These are phyloP conservation scores for Ecliptopera silaceata DNA, from an alignment of 2,888 invertebrate genomes.

Conservation along the genomic window DNA sequence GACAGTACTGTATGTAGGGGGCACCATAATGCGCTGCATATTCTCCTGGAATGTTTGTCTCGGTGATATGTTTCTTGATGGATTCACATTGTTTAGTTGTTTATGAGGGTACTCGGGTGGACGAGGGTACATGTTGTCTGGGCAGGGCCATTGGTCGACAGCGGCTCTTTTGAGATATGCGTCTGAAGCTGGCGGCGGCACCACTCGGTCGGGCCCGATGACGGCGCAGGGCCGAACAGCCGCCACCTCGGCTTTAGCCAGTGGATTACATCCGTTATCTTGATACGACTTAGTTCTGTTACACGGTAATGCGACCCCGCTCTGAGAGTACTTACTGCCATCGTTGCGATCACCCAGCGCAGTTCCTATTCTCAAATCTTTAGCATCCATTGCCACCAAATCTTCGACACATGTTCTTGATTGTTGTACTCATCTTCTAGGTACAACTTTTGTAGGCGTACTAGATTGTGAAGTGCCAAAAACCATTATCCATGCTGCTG, in stretches of 20 bases:
- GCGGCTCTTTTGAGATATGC: conserved; percentile 61
- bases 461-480: conserved; percentile 38
- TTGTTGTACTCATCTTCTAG: conserved; percentile 61
- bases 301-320: conserved; percentile 55
- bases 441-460: conserved; percentile 31
- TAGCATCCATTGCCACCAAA: conserved; percentile 74
- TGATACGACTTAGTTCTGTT: conserved; percentile 69
- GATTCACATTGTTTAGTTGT: conserved; percentile 59
- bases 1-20: conserved; percentile 62
- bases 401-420: conserved; percentile 52
- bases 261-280: conserved; percentile 65
- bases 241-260: conserved; percentile 69
- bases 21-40: conserved; percentile 77
- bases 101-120: conserved; percentile 71
- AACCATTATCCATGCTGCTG: conserved; percentile 67
- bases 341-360: conserved; percentile 67
- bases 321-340: conserved; percentile 68
- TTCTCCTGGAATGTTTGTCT: conserved; percentile 82
- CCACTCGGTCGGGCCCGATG: conserved; percentile 75
- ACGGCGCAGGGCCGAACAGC: conserved; percentile 75
- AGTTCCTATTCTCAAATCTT: conserved; percentile 68
- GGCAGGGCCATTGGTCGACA: conserved; percentile 61
- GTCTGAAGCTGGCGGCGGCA: conserved; percentile 60
- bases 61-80: conserved; percentile 77
- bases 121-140: conserved; percentile 60